A percentile compares a stretch with the other conserved stretches of the same genome.
Evolutionary conservation across 2,797 vertebrate species (phyloP).

Genomic region (Perodicticus potto): DNA sequence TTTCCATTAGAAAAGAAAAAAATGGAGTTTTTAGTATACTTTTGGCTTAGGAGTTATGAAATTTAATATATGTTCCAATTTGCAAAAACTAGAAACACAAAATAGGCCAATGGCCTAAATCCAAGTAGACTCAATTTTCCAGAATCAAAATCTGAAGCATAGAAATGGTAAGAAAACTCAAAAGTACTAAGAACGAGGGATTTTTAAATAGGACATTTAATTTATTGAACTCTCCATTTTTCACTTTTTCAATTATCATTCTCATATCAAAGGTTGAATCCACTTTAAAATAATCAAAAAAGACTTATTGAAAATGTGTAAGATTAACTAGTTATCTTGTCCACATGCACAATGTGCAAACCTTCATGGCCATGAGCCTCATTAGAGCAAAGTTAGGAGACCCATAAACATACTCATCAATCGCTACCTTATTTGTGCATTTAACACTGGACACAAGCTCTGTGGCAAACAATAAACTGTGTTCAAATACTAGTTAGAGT

Average conservation of each 20-base stretch:
- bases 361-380: neutral
- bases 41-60: conserved; percentile 69
- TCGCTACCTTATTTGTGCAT: neutral
- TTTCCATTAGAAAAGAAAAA: conserved; percentile 64
- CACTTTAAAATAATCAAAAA: conserved; percentile 38
- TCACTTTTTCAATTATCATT: conserved; percentile 35
- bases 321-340: neutral
- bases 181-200: neutral
- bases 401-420: neutral
- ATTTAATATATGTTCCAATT: conserved; percentile 72
- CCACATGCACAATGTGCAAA: neutral
- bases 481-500: neutral
- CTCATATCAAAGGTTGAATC: conserved; percentile 15
- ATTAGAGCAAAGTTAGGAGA: neutral
- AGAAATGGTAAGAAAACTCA: conserved; percentile 29
- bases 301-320: neutral
- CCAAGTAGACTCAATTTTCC: conserved; percentile 63
- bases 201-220: neutral
- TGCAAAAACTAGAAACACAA: conserved; percentile 68
- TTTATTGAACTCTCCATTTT: conserved; percentile 10
- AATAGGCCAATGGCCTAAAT: conserved; percentile 60
- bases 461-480: neutral
- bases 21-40: conserved; percentile 42
- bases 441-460: neutral
- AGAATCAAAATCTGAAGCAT: conserved; percentile 50